Evolutionary conservation across 2,888 invertebrate genomes (phyloP).

Genomic region (Volucella inflata): DNA sequence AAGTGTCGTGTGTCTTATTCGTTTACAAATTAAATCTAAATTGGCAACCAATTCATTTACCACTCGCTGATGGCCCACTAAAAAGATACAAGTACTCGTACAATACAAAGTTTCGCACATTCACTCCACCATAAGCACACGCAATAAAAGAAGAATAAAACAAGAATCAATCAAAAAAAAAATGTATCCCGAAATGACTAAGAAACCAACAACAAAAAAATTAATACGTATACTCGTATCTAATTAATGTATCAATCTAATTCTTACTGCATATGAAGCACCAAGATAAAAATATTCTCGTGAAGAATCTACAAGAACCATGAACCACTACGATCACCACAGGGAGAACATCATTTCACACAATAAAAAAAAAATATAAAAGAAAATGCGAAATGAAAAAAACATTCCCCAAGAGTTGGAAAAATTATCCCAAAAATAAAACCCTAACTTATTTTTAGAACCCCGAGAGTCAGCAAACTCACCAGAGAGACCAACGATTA

Average conservation of each 20-base stretch:
- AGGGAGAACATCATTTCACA: not conserved
- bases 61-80: conserved; percentile 52
- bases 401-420: conserved; percentile 69
- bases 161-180: conserved; percentile 4
- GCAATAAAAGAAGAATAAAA: conserved; percentile 49
- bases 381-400: conserved; percentile 45
- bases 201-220: conserved; percentile 22
- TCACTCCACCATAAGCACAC: conserved; percentile 41
- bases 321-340: conserved; percentile 52
- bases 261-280: conserved; percentile 64
- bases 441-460: conserved; percentile 60
- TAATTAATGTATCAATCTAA: conserved; percentile 51
- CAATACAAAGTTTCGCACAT: conserved; percentile 55
- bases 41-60: conserved; percentile 57
- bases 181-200: conserved; percentile 8
- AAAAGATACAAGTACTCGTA: conserved; percentile 11
- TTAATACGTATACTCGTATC: conserved; percentile 18
- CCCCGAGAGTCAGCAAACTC: conserved; percentile 38
- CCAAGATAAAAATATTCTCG: conserved; percentile 67
- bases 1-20: conserved; percentile 67
- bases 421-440: conserved; percentile 74
- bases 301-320: conserved; percentile 52
- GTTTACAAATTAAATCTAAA: conserved; percentile 37
- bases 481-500: conserved; percentile 10
- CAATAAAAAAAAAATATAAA: conserved; percentile 27